A percentile compares a stretch with the other conserved stretches of the same genome.
These are phyloP conservation scores for Cyprinodon brontotheroides DNA, from an alignment of 2,113 vertebrate species.

Conservation along the genomic window DNA sequence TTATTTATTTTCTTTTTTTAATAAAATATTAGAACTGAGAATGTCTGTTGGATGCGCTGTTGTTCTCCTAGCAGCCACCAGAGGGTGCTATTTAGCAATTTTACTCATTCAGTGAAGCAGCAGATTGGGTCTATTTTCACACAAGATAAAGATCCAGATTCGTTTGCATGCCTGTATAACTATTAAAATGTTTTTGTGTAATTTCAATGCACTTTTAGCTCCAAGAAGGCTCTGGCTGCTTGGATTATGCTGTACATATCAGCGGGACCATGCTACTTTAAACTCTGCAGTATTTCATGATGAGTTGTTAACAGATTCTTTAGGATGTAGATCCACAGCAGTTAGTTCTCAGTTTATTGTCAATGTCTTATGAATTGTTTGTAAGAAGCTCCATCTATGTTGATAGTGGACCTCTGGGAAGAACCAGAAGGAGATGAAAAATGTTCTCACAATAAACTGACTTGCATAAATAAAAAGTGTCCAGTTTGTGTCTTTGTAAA, in stretches of 20 bases:
- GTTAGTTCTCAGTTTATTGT: conserved; percentile 60
- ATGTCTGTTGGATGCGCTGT: conserved; percentile 1
- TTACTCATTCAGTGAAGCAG: not conserved
- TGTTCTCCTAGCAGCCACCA: conserved; percentile 34
- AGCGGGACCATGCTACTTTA: conserved; percentile 42
- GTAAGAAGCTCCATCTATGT: conserved; percentile 64
- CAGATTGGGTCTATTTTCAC: not conserved
- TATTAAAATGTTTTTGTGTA: conserved; percentile 68
- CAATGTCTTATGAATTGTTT: conserved; percentile 64
- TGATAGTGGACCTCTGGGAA: conserved; percentile 54
- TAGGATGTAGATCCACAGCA: conserved; percentile 59
- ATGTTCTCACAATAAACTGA: conserved; percentile 74
- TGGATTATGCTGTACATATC: conserved; percentile 66
- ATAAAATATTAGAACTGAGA: conserved; percentile 12
- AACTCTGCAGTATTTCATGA: conserved; percentile 14
- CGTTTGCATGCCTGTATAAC: conserved; percentile 71
- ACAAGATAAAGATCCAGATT: conserved; percentile 41
- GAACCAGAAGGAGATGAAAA: conserved; percentile 8
- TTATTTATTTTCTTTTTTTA: conserved; percentile 17
- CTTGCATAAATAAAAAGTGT: conserved; percentile 51
- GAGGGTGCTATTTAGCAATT: not conserved
- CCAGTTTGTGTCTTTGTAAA: not conserved
- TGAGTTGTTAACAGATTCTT: conserved; percentile 51
- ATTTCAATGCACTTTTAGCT: conserved; percentile 52
- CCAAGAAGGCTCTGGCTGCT: conserved; percentile 51